Evolutionary conservation across 1,140 invertebrate genomes (phyloP).

Genomic region (Drosophila eugracilis): DNA sequence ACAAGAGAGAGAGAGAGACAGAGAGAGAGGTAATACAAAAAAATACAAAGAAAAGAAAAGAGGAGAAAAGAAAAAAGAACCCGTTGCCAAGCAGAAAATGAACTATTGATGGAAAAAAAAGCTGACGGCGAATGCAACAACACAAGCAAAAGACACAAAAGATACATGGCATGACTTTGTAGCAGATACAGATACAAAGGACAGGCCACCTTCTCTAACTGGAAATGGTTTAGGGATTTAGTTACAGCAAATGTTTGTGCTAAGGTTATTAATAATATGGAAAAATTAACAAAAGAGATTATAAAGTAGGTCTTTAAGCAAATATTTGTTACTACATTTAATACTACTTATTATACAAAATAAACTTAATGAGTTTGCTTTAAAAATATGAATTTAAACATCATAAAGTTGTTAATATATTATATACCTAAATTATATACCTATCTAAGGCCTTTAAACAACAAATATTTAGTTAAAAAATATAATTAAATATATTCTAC

Average conservation of each 20-base stretch:
- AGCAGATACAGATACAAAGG: constrained; percentile 40
- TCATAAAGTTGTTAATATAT: too few species aligned
- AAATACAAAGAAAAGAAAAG: too few species aligned
- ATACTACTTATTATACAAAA: too few species aligned
- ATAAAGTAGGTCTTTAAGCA: too few species aligned
- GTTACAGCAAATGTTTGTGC: background rate
- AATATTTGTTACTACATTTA: too few species aligned
- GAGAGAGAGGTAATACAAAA: constrained; percentile 25
- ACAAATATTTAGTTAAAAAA: too few species aligned
- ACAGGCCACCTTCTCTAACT: background rate
- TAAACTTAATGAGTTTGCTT: too few species aligned
- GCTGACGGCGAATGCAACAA: constrained; percentile 75
- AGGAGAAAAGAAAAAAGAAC: constrained; percentile 47
- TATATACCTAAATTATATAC: too few species aligned
- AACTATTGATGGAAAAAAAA: constrained; percentile 78
- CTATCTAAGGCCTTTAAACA: too few species aligned
- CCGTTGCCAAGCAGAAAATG: constrained; percentile 76
- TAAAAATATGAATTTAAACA: too few species aligned
- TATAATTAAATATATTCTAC: too few species aligned
- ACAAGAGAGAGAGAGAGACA: constrained; percentile 22
- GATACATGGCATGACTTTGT: constrained; percentile 70
- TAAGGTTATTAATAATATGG: background rate
- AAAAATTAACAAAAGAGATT: background rate
- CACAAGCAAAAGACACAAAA: constrained; percentile 64
- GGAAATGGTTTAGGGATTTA: background rate